Base-by-base conservation (phyloP, 2,113 vertebrate species). In the Strigops habroptila region DNA sequence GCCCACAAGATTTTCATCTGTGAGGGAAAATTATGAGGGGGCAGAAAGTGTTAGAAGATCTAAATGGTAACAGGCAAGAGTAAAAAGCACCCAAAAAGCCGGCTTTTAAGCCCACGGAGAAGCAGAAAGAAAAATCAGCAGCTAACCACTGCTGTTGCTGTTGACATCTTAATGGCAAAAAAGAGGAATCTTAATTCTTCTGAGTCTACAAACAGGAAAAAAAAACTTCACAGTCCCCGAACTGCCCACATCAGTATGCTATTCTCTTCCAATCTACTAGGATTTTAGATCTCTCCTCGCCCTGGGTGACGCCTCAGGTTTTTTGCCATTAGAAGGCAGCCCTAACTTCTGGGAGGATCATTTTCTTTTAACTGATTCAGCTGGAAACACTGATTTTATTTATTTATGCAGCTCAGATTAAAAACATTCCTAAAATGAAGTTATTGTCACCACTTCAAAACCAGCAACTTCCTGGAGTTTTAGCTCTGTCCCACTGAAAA, bases 21-120 rank as follows among this genome's bases (percentile, higher is more conserved):
- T 19, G 39, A 93, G 91, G 76, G 87, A 95, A 92, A 95, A 91
- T 82, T 75, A 85, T 77, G 89, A 95, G 82, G 93, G 82, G 86
- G 93, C 53, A 97, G 76, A 90, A 84, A 64, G 33, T 22, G 14
- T 95, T 82, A 39, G 6, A 63, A 93, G 71, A 94, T 51, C 67
- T 85, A 92, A 90, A 76, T 68, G 52, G 59, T 62, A 92, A 82
- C 14, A 77, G 33, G 49, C 65, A 83, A 93, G 63, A 91, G 57
- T 27, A 91, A 94, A 82, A 95, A 91, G 92, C 83, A 68, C 22
- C 51, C 74, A 16, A 68, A 88, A 95, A 93, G 55, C 51, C 84
- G 68, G 76, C 35, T 75, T 75, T 71, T 55, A 86, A 90, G 80
- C 64, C 52, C 69, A 86, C 2, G 0, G 82, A 88, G 28, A 88